Evolutionary conservation across 2,113 vertebrate species (phyloP).

Genomic region (Actenoides hombroni): DNA sequence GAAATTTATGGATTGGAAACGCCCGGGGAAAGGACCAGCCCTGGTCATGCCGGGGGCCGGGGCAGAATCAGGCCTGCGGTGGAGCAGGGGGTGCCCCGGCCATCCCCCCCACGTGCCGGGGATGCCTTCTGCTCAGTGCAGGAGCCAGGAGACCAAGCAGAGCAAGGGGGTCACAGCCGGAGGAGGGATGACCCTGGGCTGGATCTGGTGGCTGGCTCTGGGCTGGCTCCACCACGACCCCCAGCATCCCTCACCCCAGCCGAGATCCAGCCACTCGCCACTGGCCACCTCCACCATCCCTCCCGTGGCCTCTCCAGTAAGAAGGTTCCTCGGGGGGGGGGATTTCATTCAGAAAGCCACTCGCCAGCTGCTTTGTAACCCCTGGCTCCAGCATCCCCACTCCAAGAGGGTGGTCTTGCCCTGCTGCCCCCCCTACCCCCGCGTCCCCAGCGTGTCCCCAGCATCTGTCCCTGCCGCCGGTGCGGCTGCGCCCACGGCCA

Average conservation of each 20-base stretch:
- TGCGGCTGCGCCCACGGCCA: slow-evolving; percentile 3
- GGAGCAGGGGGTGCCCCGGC: not conserved
- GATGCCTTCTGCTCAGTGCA: rapidly evolving
- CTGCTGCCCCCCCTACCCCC: not conserved
- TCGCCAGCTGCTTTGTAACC: not conserved
- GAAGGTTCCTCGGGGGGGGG: not conserved
- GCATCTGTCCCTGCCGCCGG: not conserved
- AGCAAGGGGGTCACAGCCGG: not conserved
- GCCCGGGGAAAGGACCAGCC: not conserved
- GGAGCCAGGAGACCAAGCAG: rapidly evolving
- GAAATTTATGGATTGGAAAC: not conserved
- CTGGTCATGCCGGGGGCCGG: rapidly evolving
- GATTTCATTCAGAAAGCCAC: not conserved
- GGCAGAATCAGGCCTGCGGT: not conserved
- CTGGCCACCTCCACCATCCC: not conserved
- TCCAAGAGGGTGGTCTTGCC: not conserved
- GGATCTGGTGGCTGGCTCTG: not conserved
- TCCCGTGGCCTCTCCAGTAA: rapidly evolving
- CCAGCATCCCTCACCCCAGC: not conserved
- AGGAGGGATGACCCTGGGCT: not conserved
- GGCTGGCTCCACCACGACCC: rapidly evolving
- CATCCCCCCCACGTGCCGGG: rapidly evolving
- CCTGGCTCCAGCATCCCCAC: rapidly evolving
- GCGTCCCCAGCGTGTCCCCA: rapidly evolving
- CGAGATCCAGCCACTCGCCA: rapidly evolving